Conservation (phyloP, 2,113 vertebrate genomes). For the Melierax canorus region DNA sequence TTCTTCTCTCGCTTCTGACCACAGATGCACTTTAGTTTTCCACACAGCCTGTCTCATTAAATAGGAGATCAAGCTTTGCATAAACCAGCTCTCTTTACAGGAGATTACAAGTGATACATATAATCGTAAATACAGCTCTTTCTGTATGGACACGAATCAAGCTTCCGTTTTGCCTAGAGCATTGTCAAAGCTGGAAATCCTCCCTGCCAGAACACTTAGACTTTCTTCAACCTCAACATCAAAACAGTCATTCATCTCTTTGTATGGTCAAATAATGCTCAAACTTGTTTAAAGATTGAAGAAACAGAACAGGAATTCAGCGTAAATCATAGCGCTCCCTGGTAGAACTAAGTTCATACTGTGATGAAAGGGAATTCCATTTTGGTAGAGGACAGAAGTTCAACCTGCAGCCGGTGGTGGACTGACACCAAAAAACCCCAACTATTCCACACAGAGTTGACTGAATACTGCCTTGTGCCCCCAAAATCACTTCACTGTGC, state of each 20-base stretch:
- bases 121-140: neutral
- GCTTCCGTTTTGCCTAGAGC: conserved; percentile 26
- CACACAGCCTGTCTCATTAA: neutral
- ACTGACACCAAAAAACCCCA: neutral
- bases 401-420: neutral
- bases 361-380: neutral
- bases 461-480: neutral
- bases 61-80: neutral
- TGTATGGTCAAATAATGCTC: conserved; percentile 38
- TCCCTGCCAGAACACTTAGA: neutral
- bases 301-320: conserved; percentile 10
- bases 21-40: neutral
- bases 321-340: neutral
- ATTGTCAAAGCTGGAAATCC: neutral
- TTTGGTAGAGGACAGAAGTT: neutral
- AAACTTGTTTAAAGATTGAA: conserved; percentile 19
- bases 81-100: neutral
- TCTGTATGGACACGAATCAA: neutral
- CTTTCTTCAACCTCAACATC: conserved; percentile 15
- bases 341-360: neutral
- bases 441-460: neutral
- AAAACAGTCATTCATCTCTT: conserved; percentile 27
- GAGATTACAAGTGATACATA: neutral
- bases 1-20: neutral
- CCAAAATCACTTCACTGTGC: neutral